phyloP scores from a whole-genome alignment of 2,113 vertebrate species.

The Malurus elegans region DNA sequence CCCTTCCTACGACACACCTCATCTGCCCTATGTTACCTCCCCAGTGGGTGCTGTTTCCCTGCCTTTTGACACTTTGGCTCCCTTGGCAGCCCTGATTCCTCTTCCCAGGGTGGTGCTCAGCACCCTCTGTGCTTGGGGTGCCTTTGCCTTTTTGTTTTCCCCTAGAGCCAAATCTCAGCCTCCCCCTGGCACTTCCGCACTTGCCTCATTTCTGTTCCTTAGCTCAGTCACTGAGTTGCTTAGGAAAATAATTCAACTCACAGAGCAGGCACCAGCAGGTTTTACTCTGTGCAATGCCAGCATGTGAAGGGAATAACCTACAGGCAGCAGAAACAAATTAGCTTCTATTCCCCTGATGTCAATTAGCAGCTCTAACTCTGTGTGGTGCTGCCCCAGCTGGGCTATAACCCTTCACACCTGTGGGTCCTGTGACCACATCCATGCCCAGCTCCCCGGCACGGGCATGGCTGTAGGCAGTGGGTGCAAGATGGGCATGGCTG shows the following conservation, averaged over 20 bases:
- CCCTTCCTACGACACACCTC: not conserved
- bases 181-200: not conserved
- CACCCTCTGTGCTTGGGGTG: fast-evolving
- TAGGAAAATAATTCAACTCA: not conserved
- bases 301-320: not conserved
- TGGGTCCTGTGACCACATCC: fast-evolving
- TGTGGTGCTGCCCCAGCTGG: not conserved
- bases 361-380: not conserved
- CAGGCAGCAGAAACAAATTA: not conserved
- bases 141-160: not conserved
- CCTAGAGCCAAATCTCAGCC: not conserved
- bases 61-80: fast-evolving
- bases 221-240: not conserved
- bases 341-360: not conserved
- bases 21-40: not conserved
- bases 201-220: not conserved
- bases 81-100: fast-evolving
- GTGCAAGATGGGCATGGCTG: no score
- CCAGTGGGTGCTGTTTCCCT: not conserved
- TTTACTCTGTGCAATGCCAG: not conserved
- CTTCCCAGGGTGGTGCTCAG: not conserved
- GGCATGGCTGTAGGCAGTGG: not conserved
- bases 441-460: fast-evolving
- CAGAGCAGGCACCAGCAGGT: not conserved
- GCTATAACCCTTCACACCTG: not conserved